Evolutionary conservation across 2,888 invertebrate genomes (phyloP).

Genomic region (Pterobdella sp.): DNA sequence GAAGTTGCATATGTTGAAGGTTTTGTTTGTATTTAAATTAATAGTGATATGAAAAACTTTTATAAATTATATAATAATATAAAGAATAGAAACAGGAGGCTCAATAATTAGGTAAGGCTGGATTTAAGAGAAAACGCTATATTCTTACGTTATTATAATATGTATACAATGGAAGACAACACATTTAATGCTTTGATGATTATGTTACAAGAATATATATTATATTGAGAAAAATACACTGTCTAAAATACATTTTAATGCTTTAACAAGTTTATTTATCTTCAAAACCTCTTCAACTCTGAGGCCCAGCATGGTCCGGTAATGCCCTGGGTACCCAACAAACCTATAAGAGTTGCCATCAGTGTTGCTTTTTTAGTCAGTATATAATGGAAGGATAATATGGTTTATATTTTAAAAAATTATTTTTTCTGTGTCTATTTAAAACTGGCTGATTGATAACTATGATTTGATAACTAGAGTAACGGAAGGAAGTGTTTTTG

Average conservation of each 20-base stretch:
- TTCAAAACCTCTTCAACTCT: conserved; percentile 55
- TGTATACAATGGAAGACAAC: too few species aligned
- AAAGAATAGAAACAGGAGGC: background rate
- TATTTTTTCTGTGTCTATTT: background rate
- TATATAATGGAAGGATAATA: background rate
- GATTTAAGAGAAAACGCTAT: too few species aligned
- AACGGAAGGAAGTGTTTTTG: too few species aligned
- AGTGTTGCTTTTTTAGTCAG: background rate
- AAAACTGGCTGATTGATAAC: too few species aligned
- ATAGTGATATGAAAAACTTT: background rate
- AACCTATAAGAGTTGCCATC: conserved; percentile 41
- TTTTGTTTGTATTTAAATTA: background rate
- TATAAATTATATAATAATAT: background rate
- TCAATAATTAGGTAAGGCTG: too few species aligned
- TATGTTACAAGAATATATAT: too few species aligned
- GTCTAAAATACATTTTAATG: too few species aligned
- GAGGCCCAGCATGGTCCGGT: conserved; percentile 54
- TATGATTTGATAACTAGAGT: too few species aligned
- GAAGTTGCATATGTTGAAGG: background rate
- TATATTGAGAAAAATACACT: too few species aligned
- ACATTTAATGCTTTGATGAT: too few species aligned
- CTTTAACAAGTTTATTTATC: too few species aligned
- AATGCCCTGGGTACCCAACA: conserved; percentile 56
- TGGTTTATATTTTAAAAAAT: background rate
- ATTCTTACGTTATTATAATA: too few species aligned